A percentile compares a stretch with the other conserved stretches of the same genome.
Conservation (phyloP, 2,888 invertebrate genomes). For the Neria commutata region DNA sequence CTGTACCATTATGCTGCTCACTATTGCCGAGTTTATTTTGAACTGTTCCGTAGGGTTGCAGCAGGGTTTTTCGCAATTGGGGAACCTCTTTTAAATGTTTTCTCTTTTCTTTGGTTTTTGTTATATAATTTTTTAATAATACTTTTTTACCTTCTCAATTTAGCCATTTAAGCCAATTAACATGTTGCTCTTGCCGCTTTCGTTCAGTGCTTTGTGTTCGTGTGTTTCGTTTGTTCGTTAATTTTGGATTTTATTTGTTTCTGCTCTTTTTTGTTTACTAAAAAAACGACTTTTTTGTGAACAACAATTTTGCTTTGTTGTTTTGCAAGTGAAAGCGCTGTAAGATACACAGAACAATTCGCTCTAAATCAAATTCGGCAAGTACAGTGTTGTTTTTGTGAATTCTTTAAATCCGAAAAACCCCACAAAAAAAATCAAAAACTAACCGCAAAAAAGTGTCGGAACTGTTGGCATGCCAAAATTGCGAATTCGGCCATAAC, state of each 20-base stretch:
- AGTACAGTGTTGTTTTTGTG: no score
- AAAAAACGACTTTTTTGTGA: constrained; percentile 15
- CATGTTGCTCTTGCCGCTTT: not conserved
- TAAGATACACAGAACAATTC: constrained; percentile 19
- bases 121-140: constrained; percentile 23
- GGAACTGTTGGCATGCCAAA: constrained; percentile 17
- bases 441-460: not conserved
- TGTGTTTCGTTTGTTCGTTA: not conserved
- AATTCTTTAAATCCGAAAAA: constrained; percentile 25
- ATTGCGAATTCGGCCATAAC: not conserved
- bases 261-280: constrained; percentile 1
- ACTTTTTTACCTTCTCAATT: constrained; percentile 11
- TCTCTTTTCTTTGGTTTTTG: not conserved
- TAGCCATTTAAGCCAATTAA: no score
- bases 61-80: no score
- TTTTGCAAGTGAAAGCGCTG: constrained; percentile 19
- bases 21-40: no score
- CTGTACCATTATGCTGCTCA: no score
- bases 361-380: not conserved
- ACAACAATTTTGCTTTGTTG: constrained; percentile 19
- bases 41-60: no score
- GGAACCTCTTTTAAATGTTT: not conserved
- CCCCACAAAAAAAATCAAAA: constrained; percentile 21
- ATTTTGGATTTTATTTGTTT: not conserved
- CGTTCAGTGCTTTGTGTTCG: not conserved